Evolutionary conservation across 2,113 vertebrate genomes (phyloP), one percentile per base, ranked within the genome.

Genomic region (Chaenogobius annularis): DNA sequence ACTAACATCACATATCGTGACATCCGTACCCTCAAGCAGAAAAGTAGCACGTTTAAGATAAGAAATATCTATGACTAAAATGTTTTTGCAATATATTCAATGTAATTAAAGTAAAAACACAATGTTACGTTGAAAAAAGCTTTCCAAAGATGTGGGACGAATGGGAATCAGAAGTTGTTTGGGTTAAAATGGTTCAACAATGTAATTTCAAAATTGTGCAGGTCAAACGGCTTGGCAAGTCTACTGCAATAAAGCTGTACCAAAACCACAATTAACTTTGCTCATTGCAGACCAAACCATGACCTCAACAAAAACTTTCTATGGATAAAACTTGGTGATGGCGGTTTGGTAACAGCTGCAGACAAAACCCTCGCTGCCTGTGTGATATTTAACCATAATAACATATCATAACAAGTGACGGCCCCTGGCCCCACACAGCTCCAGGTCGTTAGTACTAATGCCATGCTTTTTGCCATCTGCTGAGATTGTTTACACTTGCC

Each of bases 401-500:
- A 66, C 74, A 72, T 66, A 88, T 86, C 79, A 83, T 84, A 86
- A 90, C 67, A 77, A 87, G 83, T 84, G 56, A 83, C 72, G 80
- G 80, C n/a, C 77, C 64, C 64, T 22, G 78, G 80, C 66, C 82
- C 86, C 83, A 68, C 67, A 74, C 84, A 47, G 90, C 89, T 70
- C 88, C 91, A 93, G 96, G 95, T 94, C 94, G 93, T 95, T 94
- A 94, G 79, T 55, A 89, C 89, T 93, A 91, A 94, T 94, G 90
- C 90, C 15, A 75, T 74, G 52, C 43, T 81, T 93, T 91, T 89
- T 88, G 89, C 94, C 95, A 95, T 96, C 95, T 96, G 96, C 84
- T 93, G 90, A 91, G 92, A 94, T 93, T 96, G 94, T 95, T 95
- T 95, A 95, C 94, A 94, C 94, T 94, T 92, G 93, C 86, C 92